Evolutionary conservation across 2,888 invertebrate genomes (phyloP), one percentile per base, ranked within the genome.

Genomic region (Pristionchus arcanus): DNA sequence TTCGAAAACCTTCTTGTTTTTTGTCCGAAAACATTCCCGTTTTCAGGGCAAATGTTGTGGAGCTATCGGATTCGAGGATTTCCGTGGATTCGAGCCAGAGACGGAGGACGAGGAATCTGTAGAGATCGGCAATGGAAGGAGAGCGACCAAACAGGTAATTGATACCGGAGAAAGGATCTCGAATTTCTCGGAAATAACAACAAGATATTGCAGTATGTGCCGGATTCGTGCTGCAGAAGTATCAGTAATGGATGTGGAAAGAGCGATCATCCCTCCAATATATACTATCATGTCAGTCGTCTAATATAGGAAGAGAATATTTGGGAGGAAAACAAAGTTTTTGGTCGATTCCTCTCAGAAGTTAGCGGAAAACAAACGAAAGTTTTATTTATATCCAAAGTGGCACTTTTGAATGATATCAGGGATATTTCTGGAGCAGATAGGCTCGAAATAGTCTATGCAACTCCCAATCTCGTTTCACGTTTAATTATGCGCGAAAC

Each of bases 201-300:
- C 83, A 53, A 85, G 11, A 19, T 28, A 68, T 49, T 66, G 37
- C 89, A 89, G 89, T 89, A 89, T 42, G 83, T 89, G 37, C 89
- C 89, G 21, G 89, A 89, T 83, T 89, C 89, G 37, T 89, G 89
- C 55, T 89, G 89, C 81, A 83, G 89, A n/a, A 83, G 63, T 49
- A 34, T 89, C 37, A 83, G 81, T 25, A 28, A 66, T 9, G 81
- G 83, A 31, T 89, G 89, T 37, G 89, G 89, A 63, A 89, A 89
- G 83, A 89, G 89, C 55, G 89, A 89, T 66, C 89, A 89, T 89
- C 89, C 89, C 16, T 89, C 89, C 55, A 89, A 89, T 34, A 83
- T 89, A 49, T 66, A 89, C 66, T 89, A 89, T 83, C 81, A 81
- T 66, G 89, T 89, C 15, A n/a, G 89, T 34, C 11, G 11, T 9